Evolutionary conservation across 92 coral and sea anemone species (phyloP).

Genomic region (Parazoanthus swiftii): DNA sequence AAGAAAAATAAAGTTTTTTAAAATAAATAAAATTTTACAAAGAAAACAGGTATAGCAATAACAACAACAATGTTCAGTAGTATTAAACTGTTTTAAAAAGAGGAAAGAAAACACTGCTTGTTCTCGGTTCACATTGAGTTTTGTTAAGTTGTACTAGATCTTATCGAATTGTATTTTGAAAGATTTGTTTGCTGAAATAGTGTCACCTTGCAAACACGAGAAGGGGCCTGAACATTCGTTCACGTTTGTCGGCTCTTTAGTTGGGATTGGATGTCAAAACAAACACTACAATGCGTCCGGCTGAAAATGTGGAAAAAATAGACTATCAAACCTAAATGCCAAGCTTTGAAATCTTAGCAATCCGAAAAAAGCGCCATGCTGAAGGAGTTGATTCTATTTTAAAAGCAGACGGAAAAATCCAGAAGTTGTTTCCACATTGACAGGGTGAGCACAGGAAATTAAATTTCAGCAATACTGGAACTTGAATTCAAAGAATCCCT

Average conservation of each 20-base stretch:
- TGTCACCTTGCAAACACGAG: not conserved
- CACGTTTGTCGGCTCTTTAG: not conserved
- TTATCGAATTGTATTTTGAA: not conserved
- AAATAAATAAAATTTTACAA: not conserved
- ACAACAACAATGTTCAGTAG: not conserved
- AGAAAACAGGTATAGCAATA: not conserved
- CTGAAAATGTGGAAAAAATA: not conserved
- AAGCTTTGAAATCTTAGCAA: not conserved
- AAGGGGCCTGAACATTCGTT: not conserved
- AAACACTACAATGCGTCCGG: not conserved
- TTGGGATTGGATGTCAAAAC: not conserved
- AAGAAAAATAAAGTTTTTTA: not conserved
- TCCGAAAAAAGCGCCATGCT: not conserved
- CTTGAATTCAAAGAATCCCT: slow-evolving; percentile 21
- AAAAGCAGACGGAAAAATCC: not conserved
- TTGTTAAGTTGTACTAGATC: slow-evolving; percentile 11
- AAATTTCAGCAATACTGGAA: slow-evolving; percentile 1
- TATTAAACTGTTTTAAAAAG: not conserved
- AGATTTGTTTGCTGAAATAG: not conserved
- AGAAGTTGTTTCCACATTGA: not conserved
- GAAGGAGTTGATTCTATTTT: not conserved
- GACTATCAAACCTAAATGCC: not conserved
- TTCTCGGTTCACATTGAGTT: not conserved
- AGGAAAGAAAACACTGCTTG: not conserved
- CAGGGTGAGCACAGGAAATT: not conserved